Percentiles rank a stretch among this genome's conserved stretches.
Conservation (phyloP, 2,113 vertebrate genomes). For the Ptilorrhoa leucosticta region DNA sequence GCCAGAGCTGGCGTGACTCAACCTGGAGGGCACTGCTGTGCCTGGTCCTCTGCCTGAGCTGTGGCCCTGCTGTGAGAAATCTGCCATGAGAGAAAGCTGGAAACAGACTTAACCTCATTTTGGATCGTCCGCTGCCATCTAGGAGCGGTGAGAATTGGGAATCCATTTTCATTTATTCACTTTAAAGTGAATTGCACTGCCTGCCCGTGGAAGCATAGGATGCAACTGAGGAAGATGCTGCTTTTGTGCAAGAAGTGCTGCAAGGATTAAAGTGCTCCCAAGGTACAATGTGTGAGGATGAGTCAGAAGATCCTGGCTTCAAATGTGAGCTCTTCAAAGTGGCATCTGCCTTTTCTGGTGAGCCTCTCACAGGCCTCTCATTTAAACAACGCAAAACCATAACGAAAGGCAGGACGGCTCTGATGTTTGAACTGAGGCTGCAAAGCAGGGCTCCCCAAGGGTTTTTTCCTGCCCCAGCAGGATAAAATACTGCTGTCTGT, state of each 20-base stretch:
- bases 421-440: not conserved
- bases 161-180: not conserved
- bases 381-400: not conserved
- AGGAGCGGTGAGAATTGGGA: not conserved
- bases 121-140: not conserved
- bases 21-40: not conserved
- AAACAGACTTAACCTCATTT: not conserved
- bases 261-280: not conserved
- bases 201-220: not conserved
- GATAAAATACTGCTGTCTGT: not conserved
- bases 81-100: not conserved
- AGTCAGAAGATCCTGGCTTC: slow-evolving; percentile 4
- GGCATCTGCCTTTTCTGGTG: not conserved
- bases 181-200: not conserved
- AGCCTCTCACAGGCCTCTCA: not conserved
- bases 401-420: not conserved
- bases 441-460: not conserved
- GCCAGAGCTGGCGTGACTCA: not conserved
- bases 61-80: not conserved
- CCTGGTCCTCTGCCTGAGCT: not conserved
- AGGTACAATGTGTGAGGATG: not conserved
- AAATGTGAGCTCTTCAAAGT: not conserved
- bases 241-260: not conserved
- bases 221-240: not conserved
- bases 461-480: not conserved